Conservation (phyloP, 2,797 vertebrate species). For the Babyrousa celebensis region DNA sequence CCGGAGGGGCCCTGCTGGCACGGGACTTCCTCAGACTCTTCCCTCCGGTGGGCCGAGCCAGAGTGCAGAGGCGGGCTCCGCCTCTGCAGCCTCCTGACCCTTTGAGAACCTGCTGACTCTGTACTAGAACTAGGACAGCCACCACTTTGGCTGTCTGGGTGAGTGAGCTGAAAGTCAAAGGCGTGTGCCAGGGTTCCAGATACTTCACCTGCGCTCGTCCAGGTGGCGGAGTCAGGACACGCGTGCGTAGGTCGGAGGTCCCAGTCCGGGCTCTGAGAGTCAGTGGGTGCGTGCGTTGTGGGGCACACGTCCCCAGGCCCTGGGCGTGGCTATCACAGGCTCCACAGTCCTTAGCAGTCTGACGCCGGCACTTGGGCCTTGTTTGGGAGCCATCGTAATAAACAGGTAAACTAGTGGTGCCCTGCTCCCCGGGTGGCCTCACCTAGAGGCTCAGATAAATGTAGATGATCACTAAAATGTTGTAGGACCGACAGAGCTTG, state of each 20-base stretch:
- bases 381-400: accelerated
- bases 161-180: not conserved
- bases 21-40: not conserved
- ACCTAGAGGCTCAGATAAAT: not conserved
- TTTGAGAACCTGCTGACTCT: not conserved
- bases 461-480: not conserved
- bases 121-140: not conserved
- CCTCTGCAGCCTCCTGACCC: not conserved
- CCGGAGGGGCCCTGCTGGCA: accelerated
- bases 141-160: not conserved
- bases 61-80: not conserved
- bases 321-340: not conserved
- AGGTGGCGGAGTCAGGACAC: accelerated
- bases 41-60: not conserved
- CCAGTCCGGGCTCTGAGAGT: accelerated
- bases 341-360: not conserved
- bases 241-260: accelerated
- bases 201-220: not conserved
- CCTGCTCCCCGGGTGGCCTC: not conserved
- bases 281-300: accelerated
- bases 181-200: not conserved
- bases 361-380: not conserved
- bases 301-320: no score
- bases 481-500: accelerated
- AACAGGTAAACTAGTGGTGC: not conserved